Conservation (phyloP, 2,797 vertebrate species). For the Lacerta bilineata region DNA sequence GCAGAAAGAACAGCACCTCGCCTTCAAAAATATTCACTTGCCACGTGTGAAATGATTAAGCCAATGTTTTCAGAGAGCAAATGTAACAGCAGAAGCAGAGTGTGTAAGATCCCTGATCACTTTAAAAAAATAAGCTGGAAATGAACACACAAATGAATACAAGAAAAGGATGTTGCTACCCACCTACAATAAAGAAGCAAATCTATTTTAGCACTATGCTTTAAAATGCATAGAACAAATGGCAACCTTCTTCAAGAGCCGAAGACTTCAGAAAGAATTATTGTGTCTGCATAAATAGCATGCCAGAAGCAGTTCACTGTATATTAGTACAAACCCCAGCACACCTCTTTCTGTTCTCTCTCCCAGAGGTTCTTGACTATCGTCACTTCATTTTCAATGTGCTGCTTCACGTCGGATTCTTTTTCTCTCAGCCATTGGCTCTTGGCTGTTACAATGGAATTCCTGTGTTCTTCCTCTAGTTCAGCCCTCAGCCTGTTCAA, state of each 20-base stretch:
- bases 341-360: slow-evolving; percentile 83
- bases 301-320: not conserved
- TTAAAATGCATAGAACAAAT: slow-evolving; percentile 1
- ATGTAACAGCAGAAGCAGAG: not conserved
- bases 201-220: slow-evolving; percentile 15
- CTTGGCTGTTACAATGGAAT: slow-evolving; percentile 77
- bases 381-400: slow-evolving; percentile 78
- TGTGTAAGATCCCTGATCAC: not conserved
- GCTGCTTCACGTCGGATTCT: slow-evolving; percentile 77
- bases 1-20: not conserved
- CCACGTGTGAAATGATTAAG: not conserved
- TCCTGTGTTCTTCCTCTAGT: slow-evolving; percentile 83
- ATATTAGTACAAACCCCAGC: slow-evolving; percentile 3
- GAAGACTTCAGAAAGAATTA: slow-evolving; percentile 4
- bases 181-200: not conserved
- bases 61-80: not conserved
- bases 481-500: slow-evolving; percentile 80
- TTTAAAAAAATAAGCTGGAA: not conserved
- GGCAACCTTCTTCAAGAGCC: not conserved
- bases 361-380: slow-evolving; percentile 80
- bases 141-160: not conserved
- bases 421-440: slow-evolving; percentile 85
- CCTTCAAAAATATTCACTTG: not conserved
- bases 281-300: not conserved
- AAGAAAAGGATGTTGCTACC: not conserved